A percentile compares a stretch with the other conserved stretches of the same genome.
Evolutionary conservation across 2,888 invertebrate species (phyloP).

Genomic region (Prostheceraeus crozeri): DNA sequence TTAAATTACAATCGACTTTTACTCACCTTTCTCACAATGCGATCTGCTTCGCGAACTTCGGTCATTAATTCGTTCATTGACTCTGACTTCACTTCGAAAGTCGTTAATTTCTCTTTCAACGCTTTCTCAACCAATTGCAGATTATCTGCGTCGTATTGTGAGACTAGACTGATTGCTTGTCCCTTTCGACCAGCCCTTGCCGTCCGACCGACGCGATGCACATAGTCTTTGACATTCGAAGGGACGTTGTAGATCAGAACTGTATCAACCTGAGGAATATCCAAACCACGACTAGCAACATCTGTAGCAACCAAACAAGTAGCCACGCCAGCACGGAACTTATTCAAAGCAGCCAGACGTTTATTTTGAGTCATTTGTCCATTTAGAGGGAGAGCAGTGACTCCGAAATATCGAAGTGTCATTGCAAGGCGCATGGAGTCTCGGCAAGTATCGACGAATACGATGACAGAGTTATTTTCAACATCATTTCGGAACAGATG

Average conservation of each 20-base stretch:
- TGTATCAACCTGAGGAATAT: slow-evolving; percentile 87
- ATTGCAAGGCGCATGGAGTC: slow-evolving; percentile 80
- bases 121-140: too few species aligned
- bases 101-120: too few species aligned
- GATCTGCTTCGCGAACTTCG: slow-evolving; percentile 72
- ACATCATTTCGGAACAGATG: slow-evolving; percentile 88
- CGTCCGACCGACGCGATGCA: slow-evolving; percentile 93
- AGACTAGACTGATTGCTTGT: slow-evolving; percentile 83
- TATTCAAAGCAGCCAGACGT: slow-evolving; percentile 82
- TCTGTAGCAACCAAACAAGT: slow-evolving; percentile 92
- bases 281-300: slow-evolving; percentile 84
- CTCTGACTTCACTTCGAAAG: too few species aligned
- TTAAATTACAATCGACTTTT: too few species aligned
- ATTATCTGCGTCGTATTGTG: slow-evolving; percentile 72
- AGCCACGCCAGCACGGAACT: slow-evolving; percentile 86
- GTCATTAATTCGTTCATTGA: too few species aligned
- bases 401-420: slow-evolving; percentile 77
- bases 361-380: slow-evolving; percentile 98
- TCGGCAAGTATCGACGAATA: slow-evolving; percentile 90
- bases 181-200: slow-evolving; percentile 65
- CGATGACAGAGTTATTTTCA: slow-evolving; percentile 87
- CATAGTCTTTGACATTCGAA: slow-evolving; percentile 79
- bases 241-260: slow-evolving; percentile 92
- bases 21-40: too few species aligned
- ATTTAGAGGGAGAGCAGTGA: slow-evolving; percentile 89